Conservation (phyloP, 2,888 invertebrate genomes). For the Cephus pygmeus region DNA sequence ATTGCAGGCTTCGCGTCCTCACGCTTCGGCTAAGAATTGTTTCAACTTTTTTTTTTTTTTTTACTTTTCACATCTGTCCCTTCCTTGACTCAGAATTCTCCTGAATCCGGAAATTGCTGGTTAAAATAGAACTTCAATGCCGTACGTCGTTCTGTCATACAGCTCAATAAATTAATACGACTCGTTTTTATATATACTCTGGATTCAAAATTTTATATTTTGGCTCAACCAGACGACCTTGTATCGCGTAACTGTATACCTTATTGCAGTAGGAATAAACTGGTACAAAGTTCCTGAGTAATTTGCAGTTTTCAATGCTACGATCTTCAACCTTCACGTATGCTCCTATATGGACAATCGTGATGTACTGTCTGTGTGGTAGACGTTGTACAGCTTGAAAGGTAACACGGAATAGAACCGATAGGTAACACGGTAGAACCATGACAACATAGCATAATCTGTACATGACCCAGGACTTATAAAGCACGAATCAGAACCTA, state of each 20-base stretch:
- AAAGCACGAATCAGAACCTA: slow-evolving; percentile 8
- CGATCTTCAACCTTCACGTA: neutral
- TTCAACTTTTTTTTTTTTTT: neutral
- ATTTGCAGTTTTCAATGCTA: neutral
- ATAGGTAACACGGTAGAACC: neutral
- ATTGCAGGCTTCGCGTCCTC: neutral
- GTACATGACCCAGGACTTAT: neutral
- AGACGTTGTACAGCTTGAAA: neutral
- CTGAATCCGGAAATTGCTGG: neutral
- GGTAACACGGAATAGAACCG: neutral
- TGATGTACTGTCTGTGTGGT: neutral
- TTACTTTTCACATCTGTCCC: neutral
- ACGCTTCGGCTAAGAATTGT: neutral
- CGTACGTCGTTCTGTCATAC: neutral
- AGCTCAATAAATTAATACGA: neutral
- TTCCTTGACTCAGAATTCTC: neutral
- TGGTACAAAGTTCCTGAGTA: neutral
- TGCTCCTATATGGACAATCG: neutral
- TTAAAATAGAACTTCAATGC: neutral
- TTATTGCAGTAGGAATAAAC: neutral
- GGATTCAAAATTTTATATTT: neutral
- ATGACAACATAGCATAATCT: neutral
- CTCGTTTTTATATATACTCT: neutral
- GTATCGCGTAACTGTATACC: neutral
- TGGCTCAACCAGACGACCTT: neutral